Evolutionary conservation across 2,888 invertebrate species (phyloP).

Genomic region (Apocheima hispidaria): DNA sequence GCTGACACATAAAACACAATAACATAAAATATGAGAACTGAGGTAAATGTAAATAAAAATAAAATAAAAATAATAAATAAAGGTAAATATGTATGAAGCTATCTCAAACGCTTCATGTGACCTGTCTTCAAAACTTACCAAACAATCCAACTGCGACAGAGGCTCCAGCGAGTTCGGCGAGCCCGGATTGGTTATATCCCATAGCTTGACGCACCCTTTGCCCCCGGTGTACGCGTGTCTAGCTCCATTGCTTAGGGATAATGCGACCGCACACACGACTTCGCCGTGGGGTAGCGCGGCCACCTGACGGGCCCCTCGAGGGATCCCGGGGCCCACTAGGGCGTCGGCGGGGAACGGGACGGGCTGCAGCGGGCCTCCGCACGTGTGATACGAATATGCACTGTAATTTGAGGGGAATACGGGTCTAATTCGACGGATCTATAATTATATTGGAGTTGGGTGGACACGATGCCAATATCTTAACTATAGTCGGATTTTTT

Average conservation of each 20-base stretch:
- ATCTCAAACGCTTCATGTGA: too few species aligned
- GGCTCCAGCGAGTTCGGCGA: conserved; percentile 95
- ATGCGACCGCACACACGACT: conserved; percentile 98
- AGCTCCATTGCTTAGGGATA: conserved; percentile 90
- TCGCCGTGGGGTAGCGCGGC: conserved; percentile 97
- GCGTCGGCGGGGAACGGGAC: conserved; percentile 98
- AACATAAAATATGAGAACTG: too few species aligned
- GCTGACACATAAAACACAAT: too few species aligned
- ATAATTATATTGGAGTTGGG: too few species aligned
- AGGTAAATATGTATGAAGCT: not conserved
- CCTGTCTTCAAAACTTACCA: too few species aligned
- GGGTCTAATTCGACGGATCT: not conserved
- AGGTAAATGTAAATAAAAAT: too few species aligned
- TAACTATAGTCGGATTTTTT: too few species aligned
- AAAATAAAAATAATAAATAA: not conserved
- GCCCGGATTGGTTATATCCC: conserved; percentile 96
- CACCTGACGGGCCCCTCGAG: conserved; percentile 95
- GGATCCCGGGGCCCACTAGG: conserved; percentile 96
- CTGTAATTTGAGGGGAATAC: conserved; percentile 72
- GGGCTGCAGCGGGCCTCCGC: conserved; percentile 94
- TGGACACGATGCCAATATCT: too few species aligned
- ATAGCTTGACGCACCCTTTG: conserved; percentile 98
- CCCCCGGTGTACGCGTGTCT: conserved; percentile 99
- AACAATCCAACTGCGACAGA: conserved; percentile 95
- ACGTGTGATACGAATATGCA: conserved; percentile 97